Evolutionary conservation across 1,140 invertebrate genomes (phyloP).

Genomic region (Pollicipes pollicipes): DNA sequence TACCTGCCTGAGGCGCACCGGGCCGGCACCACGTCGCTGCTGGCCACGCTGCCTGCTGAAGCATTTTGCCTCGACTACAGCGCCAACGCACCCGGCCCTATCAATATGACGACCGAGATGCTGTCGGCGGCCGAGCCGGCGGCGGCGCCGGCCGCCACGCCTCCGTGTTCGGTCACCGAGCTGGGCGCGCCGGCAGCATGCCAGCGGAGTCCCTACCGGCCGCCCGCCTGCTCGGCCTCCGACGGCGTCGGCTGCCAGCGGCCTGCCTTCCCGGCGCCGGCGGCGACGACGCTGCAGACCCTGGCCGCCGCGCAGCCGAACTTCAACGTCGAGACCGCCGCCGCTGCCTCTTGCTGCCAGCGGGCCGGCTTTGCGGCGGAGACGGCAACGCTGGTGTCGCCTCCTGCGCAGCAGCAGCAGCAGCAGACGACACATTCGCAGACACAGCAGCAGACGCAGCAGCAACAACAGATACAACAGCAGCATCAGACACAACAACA

Average conservation of each 20-base stretch:
- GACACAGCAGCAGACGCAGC: neutral
- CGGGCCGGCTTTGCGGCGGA: too few relatives aligned
- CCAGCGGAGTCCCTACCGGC: too few relatives aligned
- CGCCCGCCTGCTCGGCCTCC: neutral
- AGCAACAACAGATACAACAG: neutral
- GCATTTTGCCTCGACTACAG: constrained; percentile 3
- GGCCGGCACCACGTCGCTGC: neutral
- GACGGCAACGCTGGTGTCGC: too few relatives aligned
- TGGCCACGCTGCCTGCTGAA: neutral
- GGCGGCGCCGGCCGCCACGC: neutral
- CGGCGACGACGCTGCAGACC: neutral
- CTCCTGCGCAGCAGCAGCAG: neutral
- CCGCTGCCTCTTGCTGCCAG: neutral
- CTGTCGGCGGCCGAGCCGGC: neutral
- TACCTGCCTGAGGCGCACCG: constrained; percentile 3
- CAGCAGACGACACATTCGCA: neutral
- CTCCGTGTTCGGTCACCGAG: neutral
- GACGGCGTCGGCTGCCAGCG: neutral
- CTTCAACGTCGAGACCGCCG: too few relatives aligned
- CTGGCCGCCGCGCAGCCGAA: neutral
- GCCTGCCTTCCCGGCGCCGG: too few relatives aligned
- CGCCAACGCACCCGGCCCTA: neutral
- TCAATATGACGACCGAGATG: constrained; percentile 4
- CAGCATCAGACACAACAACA: constrained; percentile 6
- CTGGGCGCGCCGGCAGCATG: too few relatives aligned